Evolutionary conservation across 2,888 invertebrate genomes (phyloP).

Genomic region (Physocephala rufipes): DNA sequence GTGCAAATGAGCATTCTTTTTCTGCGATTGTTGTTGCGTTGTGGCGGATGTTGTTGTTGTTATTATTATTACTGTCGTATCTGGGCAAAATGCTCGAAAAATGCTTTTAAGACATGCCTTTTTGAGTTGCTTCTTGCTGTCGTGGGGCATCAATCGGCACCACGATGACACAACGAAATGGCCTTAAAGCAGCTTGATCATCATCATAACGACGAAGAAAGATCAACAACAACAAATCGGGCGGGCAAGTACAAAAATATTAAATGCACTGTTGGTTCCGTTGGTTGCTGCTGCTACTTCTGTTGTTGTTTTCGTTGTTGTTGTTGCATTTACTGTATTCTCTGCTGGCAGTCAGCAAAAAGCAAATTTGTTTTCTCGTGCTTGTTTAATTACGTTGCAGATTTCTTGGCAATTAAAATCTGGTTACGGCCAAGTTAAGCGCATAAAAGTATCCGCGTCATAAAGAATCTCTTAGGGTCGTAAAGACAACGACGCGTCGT

Average conservation of each 20-base stretch:
- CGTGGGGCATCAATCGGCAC: not conserved
- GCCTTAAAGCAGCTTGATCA: not conserved
- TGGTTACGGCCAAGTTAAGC: slow-evolving; percentile 34
- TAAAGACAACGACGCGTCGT: slow-evolving; percentile 13
- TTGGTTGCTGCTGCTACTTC: not conserved
- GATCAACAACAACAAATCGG: not conserved
- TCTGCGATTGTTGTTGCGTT: too few relatives aligned
- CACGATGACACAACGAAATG: slow-evolving; percentile 17
- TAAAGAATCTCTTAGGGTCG: slow-evolving; percentile 31
- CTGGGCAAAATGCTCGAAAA: slow-evolving; percentile 21
- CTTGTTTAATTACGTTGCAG: slow-evolving; percentile 50
- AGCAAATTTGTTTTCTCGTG: slow-evolving; percentile 56
- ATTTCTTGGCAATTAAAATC: slow-evolving; percentile 61
- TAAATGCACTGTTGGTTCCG: slow-evolving; percentile 24
- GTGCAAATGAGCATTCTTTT: slow-evolving; percentile 58
- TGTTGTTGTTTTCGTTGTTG: not conserved
- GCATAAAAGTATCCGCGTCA: slow-evolving; percentile 21
- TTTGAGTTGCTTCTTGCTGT: slow-evolving; percentile 21
- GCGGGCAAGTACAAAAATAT: slow-evolving; percentile 9
- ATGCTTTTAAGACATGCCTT: slow-evolving; percentile 29
- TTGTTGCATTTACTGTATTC: slow-evolving; percentile 57
- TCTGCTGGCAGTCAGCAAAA: slow-evolving; percentile 45
- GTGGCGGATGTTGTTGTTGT: slow-evolving; percentile 44
- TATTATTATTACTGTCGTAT: slow-evolving; percentile 33
- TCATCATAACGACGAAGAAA: not conserved